Evolutionary conservation across 2,797 vertebrate genomes (phyloP).

Genomic region (Enteromius argenteus): DNA sequence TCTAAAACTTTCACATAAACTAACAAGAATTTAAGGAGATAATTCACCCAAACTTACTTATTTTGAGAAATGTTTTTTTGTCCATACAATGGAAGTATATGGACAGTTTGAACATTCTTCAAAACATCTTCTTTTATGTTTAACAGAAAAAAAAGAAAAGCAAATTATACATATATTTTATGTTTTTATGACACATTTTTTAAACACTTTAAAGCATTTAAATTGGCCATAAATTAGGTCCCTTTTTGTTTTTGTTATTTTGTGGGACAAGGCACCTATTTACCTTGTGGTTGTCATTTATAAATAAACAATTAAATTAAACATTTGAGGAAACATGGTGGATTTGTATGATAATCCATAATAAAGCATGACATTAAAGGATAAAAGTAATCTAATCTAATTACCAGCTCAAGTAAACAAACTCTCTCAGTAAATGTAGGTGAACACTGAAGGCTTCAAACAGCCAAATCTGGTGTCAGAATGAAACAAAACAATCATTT

Average conservation of each 20-base stretch:
- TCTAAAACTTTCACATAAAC: background rate
- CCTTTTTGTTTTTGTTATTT: background rate
- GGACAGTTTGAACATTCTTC: background rate
- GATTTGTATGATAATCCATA: background rate
- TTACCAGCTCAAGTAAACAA: conserved; percentile 15
- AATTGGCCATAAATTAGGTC: background rate
- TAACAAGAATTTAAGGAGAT: background rate
- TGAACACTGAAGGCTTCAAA: conserved; percentile 11
- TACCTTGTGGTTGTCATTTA: background rate
- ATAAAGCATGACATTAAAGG: conserved; percentile 21
- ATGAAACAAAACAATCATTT: conserved; percentile 52
- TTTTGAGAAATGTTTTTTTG: background rate
- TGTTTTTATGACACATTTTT: no score
- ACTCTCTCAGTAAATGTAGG: background rate
- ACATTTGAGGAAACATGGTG: background rate
- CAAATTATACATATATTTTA: background rate
- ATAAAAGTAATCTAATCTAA: conserved; percentile 20
- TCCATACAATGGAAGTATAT: background rate
- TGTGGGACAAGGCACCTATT: background rate
- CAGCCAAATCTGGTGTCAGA: conserved; percentile 27
- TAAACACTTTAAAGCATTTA: background rate
- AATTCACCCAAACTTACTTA: background rate
- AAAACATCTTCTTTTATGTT: background rate
- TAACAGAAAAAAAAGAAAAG: background rate
- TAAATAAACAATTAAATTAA: background rate